Evolutionary conservation across 1,140 invertebrate genomes (phyloP).

Genomic region (Bombus haemorrhoidalis): DNA sequence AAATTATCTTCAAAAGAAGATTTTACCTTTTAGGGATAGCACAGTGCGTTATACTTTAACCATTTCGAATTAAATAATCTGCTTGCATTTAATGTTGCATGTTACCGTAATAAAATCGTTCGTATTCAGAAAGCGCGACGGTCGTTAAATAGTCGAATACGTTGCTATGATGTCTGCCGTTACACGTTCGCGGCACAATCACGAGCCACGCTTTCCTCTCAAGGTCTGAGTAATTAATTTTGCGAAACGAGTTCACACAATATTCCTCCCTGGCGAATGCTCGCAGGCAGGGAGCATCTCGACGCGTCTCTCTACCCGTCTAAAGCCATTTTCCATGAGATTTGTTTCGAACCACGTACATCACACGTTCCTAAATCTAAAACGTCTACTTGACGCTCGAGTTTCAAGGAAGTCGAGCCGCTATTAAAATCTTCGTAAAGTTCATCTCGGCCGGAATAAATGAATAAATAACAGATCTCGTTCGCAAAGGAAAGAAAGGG

Average conservation of each 20-base stretch:
- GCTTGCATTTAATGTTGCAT: no score
- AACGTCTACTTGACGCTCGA: slow-evolving; percentile 24
- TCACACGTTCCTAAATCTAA: slow-evolving; percentile 50
- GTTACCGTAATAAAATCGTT: neutral
- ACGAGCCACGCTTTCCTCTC: neutral
- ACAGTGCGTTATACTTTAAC: no score
- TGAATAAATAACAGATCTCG: slow-evolving; percentile 72
- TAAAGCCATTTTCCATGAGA: slow-evolving; percentile 20
- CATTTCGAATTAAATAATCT: no score
- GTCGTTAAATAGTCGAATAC: slow-evolving; percentile 38
- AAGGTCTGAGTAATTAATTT: slow-evolving; percentile 51
- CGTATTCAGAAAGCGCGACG: neutral
- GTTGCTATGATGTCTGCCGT: slow-evolving; percentile 45
- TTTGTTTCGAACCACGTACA: slow-evolving; percentile 23
- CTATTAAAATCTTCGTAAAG: slow-evolving; percentile 76
- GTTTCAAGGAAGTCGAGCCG: slow-evolving; percentile 53
- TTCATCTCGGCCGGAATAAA: slow-evolving; percentile 72
- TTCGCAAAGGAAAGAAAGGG: slow-evolving; percentile 61
- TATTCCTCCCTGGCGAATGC: neutral
- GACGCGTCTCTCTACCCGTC: neutral
- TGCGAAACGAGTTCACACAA: slow-evolving; percentile 46
- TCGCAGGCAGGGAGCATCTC: no score
- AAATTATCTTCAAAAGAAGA: no score
- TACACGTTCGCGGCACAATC: slow-evolving; percentile 29
- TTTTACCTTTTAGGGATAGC: no score